Evolutionary conservation across 35 echinoderm and acorn worm genomes (phyloP), one percentile per base, ranked within the genome.

Genomic region (Hemicentrotus pulcherrimus): DNA sequence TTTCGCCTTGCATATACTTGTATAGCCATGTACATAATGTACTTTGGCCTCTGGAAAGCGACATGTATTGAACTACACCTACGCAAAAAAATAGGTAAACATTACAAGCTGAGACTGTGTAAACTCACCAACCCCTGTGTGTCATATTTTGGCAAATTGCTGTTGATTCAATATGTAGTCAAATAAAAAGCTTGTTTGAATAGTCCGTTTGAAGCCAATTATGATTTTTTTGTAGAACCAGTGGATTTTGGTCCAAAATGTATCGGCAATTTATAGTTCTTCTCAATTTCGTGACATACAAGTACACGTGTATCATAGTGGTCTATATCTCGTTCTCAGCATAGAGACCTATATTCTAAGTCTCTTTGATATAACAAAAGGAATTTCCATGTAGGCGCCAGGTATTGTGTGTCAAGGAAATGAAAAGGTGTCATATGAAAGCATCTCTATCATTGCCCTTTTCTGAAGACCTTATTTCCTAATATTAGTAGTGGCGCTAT

Each of bases 81-180:
- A 90, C 32, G 46, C 88, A 90, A 90, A 45, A 45, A 86, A 33
- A n/a, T 45, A 6, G 31, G 88, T 47, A 90, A 90, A 90, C 88
- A 90, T 15, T 24, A 28, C n/a, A 30, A 90, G 32, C 88, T 47
- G 32, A 90, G 88, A 33, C 88, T 90, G 33, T 90, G 88, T 90
- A 90, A 35, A 90, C 46, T 90, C 88, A 33, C 32, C 88, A 90
- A 90, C 32, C 88, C 24, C 24, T 90, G 88, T 45, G 11, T 41
- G 88, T 41, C 65, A 78, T 78, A 78, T 18, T n/a, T 55, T 78
- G 65, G 65, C 65, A 78, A 55, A 14, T 55, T 55, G 50, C 50
- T 55, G 50, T 55, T 14, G 50, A 78, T 78, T 78, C 65, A 78
- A 30, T 78, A 78, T 78, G 65, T 78, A 78, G 22, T 28, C 19